Percentiles rank a stretch among this genome's conserved stretches.
These are phyloP conservation scores for Polymixis lichenea DNA, from an alignment of 2,888 invertebrate genomes.

Conservation along the genomic window DNA sequence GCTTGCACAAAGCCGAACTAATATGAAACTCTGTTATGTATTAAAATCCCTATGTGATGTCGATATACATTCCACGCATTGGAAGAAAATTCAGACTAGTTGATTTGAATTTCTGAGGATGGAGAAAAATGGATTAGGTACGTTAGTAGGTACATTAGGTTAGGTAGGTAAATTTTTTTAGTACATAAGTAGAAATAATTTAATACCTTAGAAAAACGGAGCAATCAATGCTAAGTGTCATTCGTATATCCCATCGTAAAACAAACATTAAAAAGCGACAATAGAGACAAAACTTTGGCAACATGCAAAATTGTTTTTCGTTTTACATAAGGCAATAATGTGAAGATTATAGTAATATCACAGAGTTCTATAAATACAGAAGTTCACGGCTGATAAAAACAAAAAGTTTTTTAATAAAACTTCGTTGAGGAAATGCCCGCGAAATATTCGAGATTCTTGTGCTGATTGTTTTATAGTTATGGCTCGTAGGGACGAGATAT, in stretches of 20 bases:
- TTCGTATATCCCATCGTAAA: not conserved
- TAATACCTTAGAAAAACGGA: not conserved
- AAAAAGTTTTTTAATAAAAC: conserved; percentile 64
- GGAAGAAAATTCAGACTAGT: too few relatives aligned
- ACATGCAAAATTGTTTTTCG: not conserved
- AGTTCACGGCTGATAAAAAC: conserved; percentile 53
- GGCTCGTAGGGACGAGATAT: conserved; percentile 48
- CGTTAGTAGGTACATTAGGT: too few relatives aligned
- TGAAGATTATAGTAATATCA: conserved; percentile 28
- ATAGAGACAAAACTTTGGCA: not conserved
- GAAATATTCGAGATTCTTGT: conserved; percentile 56
- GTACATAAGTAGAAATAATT: not conserved
- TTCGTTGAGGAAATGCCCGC: conserved; percentile 49
- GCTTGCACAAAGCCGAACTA: conserved; percentile 48
- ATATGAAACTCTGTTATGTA: conserved; percentile 46
- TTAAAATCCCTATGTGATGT: not conserved
- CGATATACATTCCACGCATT: not conserved
- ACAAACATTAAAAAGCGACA: not conserved
- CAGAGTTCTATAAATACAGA: conserved; percentile 32
- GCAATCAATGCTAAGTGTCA: not conserved
- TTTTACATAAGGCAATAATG: not conserved
- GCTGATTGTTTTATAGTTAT: conserved; percentile 62
- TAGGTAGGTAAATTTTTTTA: too few relatives aligned
- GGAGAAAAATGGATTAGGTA: not conserved
- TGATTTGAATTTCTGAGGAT: conserved; percentile 1